These are phyloP conservation scores for Gallirallus australis DNA, from an alignment of 2,797 vertebrate genomes.

Conservation along the genomic window DNA sequence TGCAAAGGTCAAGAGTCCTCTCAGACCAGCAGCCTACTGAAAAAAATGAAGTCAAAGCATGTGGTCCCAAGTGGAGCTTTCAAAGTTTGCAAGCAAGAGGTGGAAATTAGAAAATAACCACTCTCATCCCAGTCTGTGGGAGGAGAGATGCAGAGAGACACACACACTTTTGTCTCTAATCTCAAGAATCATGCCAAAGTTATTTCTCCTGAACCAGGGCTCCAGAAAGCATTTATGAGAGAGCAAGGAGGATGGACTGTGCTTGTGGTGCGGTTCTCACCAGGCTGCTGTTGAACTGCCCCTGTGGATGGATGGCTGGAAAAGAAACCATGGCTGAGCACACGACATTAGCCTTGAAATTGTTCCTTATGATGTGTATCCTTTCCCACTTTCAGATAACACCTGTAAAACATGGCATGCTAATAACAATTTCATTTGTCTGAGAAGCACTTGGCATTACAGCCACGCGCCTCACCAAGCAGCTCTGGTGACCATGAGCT, in stretches of 20 bases:
- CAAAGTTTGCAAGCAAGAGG: not conserved
- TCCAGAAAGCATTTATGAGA: not conserved
- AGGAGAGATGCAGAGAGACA: not conserved
- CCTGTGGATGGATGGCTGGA: not conserved
- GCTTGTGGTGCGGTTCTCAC: not conserved
- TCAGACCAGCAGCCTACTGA: not conserved
- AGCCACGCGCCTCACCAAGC: not conserved
- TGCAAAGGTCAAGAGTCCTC: fast-evolving
- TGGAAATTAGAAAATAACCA: not conserved
- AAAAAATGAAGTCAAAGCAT: not conserved
- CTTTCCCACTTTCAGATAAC: not conserved
- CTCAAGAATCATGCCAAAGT: not conserved
- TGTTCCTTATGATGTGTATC: not conserved
- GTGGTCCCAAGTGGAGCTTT: not conserved
- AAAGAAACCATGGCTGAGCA: fast-evolving
- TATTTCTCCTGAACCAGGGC: not conserved
- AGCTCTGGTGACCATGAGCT: fast-evolving
- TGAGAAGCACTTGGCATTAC: not conserved
- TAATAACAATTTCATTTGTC: not conserved
- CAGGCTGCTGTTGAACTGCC: not conserved
- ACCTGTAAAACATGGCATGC: not conserved
- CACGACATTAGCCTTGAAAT: not conserved
- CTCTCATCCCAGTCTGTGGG: not conserved
- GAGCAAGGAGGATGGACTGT: not conserved
- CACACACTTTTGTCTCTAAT: not conserved